These are phyloP conservation scores for Chanos chanos DNA, from an alignment of 2,797 vertebrate genomes.

Conservation along the genomic window DNA sequence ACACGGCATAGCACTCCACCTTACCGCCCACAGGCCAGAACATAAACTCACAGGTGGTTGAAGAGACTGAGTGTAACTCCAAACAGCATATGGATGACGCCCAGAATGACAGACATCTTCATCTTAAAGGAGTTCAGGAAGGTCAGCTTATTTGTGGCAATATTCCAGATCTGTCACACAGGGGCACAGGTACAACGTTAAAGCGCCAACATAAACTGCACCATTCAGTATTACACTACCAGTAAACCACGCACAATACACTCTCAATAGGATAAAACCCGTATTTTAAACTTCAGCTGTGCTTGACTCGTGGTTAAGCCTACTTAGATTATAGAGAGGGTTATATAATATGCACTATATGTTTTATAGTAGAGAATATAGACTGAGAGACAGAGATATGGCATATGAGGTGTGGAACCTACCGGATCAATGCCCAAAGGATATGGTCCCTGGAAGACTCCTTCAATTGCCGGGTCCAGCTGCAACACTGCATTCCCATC, in stretches of 20 bases:
- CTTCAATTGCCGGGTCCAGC: constrained; percentile 82
- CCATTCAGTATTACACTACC: too few relatives aligned
- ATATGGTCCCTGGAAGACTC: constrained; percentile 92
- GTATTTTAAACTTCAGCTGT: too few relatives aligned
- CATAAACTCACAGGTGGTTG: constrained; percentile 72
- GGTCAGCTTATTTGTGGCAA: constrained; percentile 92
- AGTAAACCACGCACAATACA: too few relatives aligned
- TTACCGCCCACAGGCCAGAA: not conserved
- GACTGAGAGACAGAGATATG: not conserved
- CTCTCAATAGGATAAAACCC: too few relatives aligned
- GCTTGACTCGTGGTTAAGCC: too few relatives aligned
- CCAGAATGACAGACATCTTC: constrained; percentile 98
- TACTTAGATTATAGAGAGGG: too few relatives aligned
- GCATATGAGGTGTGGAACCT: constrained; percentile 48
- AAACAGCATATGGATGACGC: constrained; percentile 94
- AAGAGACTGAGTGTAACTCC: constrained; percentile 83
- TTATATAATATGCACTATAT: too few relatives aligned
- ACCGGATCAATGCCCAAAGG: constrained; percentile 97
- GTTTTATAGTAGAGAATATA: too few relatives aligned
- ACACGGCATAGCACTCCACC: not conserved
- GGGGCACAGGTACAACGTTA: constrained; percentile 2
- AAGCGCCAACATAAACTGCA: too few relatives aligned
- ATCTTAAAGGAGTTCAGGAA: constrained; percentile 99
- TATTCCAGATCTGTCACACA: constrained; percentile 87
- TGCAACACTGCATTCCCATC: constrained; percentile 78